A percentile compares a stretch with the other conserved stretches of the same genome.
phyloP scores from a whole-genome alignment of 2,113 vertebrate genomes.

The Felis chaus region DNA sequence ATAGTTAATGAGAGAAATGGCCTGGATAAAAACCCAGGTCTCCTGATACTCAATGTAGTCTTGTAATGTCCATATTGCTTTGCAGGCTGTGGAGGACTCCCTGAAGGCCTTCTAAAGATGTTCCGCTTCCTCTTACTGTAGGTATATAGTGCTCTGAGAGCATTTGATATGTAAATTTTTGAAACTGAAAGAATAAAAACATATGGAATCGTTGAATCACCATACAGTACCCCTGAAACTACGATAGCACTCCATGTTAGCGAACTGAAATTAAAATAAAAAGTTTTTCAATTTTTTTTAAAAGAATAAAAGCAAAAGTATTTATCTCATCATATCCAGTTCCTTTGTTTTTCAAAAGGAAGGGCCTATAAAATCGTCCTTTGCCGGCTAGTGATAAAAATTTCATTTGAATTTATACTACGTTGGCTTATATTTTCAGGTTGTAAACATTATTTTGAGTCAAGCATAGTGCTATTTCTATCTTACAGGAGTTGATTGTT shows the following conservation, averaged over 20 bases:
- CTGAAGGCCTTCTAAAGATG: neutral
- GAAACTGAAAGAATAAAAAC: neutral
- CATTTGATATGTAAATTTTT: neutral
- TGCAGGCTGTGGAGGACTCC: neutral
- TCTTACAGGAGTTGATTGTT: neutral
- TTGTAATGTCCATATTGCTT: neutral
- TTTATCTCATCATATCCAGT: neutral
- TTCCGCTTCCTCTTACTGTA: neutral
- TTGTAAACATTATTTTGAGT: neutral
- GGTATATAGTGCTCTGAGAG: neutral
- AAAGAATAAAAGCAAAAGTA: neutral
- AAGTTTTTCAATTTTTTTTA: too few species aligned
- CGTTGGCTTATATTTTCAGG: conserved; percentile 29
- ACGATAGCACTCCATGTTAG: neutral
- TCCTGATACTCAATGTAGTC: neutral
- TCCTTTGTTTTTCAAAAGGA: neutral
- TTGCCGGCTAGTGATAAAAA: neutral
- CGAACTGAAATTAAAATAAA: neutral
- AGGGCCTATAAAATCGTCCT: neutral
- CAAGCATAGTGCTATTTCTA: neutral
- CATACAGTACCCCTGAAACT: neutral
- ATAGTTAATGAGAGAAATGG: neutral
- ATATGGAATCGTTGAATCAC: neutral
- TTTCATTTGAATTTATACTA: conserved; percentile 30
- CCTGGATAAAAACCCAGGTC: neutral